Conservation (phyloP, 2,797 vertebrate species). For the Geotria australis region DNA sequence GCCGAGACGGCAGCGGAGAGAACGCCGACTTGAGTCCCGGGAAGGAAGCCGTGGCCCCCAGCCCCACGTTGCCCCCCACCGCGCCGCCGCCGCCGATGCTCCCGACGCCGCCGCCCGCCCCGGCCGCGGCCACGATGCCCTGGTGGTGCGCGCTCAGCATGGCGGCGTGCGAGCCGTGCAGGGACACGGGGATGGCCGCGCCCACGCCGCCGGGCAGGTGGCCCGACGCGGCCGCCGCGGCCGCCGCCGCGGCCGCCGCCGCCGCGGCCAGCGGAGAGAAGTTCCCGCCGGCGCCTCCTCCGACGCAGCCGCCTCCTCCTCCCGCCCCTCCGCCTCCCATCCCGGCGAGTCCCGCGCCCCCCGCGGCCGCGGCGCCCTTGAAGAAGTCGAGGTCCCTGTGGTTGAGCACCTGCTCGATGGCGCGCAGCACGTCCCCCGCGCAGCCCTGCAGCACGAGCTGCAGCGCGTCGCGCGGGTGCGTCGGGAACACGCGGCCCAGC, state of each 20-base stretch:
- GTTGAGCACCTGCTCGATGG: slow-evolving; percentile 95
- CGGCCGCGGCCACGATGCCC: too few species aligned
- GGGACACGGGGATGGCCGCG: too few species aligned
- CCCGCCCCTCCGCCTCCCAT: slow-evolving; percentile 10
- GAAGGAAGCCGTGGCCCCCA: neutral
- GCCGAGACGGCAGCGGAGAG: slow-evolving; percentile 66
- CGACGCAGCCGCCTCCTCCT: slow-evolving; percentile 2
- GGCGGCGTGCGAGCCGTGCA: too few species aligned
- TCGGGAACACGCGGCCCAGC: slow-evolving; percentile 74
- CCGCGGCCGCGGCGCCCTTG: slow-evolving; percentile 21
- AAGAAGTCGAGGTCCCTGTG: slow-evolving; percentile 26
- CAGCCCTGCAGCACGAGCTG: slow-evolving; percentile 88
- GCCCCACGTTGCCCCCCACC: too few species aligned
- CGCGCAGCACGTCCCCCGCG: slow-evolving; percentile 87
- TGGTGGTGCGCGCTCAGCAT: too few species aligned
- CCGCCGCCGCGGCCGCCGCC: neutral
- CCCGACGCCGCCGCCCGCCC: too few species aligned
- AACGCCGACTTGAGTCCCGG: slow-evolving; percentile 85
- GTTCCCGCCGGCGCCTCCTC: slow-evolving; percentile 14
- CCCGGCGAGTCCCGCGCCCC: slow-evolving; percentile 1
- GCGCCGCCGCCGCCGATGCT: too few species aligned
- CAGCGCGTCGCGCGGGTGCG: slow-evolving; percentile 68
- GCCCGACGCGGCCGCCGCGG: slow-evolving; percentile 16
- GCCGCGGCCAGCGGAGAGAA: neutral
- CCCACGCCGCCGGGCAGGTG: too few species aligned